Conservation (phyloP, 1,140 invertebrate genomes). For the Sycobia sp. region DNA sequence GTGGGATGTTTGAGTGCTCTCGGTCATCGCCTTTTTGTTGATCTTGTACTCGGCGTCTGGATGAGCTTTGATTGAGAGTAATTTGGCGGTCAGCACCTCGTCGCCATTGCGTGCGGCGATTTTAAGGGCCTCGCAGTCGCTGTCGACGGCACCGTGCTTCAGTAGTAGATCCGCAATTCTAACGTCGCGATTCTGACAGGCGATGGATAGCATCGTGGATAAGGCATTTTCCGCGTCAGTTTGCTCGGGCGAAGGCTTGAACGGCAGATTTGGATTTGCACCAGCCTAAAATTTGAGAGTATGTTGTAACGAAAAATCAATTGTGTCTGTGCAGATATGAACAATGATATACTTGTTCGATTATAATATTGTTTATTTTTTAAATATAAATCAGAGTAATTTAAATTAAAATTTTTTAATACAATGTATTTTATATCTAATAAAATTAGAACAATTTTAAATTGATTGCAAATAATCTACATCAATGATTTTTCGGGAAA, state of each 20-base stretch:
- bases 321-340: no score
- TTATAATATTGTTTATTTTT: no score
- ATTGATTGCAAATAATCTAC: no score
- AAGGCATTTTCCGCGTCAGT: slow-evolving; percentile 53
- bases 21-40: slow-evolving; percentile 82
- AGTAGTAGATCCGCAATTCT: slow-evolving; percentile 78
- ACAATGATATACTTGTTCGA: no score
- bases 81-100: slow-evolving; percentile 73
- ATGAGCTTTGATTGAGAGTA: slow-evolving; percentile 80
- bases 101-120: slow-evolving; percentile 74
- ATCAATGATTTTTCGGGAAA: no score
- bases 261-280: slow-evolving; percentile 73
- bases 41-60: slow-evolving; percentile 86
- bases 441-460: no score
- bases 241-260: slow-evolving; percentile 59
- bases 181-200: slow-evolving; percentile 60
- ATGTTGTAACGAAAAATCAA: no score
- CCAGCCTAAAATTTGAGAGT: slow-evolving; percentile 71
- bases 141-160: slow-evolving; percentile 84
- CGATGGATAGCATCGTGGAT: slow-evolving; percentile 56
- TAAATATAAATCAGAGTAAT: no score
- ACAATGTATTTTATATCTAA: no score
- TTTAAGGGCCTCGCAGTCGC: slow-evolving; percentile 80
- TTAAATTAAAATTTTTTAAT: no score
- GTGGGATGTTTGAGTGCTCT: slow-evolving; percentile 66